Base-by-base conservation (phyloP, 1,140 invertebrate genomes). In the Pachypeltis micranthus region DNA sequence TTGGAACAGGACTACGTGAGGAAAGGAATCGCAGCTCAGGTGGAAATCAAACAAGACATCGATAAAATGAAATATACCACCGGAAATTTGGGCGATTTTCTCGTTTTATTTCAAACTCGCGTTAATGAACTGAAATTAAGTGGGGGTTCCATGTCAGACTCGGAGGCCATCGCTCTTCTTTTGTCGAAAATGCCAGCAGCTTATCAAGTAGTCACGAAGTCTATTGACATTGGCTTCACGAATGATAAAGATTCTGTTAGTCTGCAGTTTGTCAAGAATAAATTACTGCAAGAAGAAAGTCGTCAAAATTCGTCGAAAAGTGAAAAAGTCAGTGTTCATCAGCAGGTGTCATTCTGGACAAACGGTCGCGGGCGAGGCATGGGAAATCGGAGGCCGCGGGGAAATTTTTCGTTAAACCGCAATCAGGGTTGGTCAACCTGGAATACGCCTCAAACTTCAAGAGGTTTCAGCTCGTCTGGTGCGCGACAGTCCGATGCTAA, bases 51-150 rank as follows among this genome's bases (percentile, higher is more conserved):
- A 58, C 29, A n/a, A 57, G 31, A 56, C 12, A 44, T 26, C 19
- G 21, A 51, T 28, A 57, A 57, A 51, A 47, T 27, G 34, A 24
- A 34, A 57, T 19, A 27, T 54, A 54, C 44, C 21, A 7, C 2
- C 24, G 62, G 34, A n/a, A 26, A 23, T 29, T 63, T 26, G 27
- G 56, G 27, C 26, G 55, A 19, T 34, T 63, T 57, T 27, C 55
- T 54, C 28, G 28, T 21, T 57, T 34, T 51, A 51, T 51, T 51
- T 51, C 10, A 51, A 51, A 51, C 12, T 51, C 47, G 21, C 47
- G 4, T 51, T 10, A 14, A 14, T 10, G 47, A 10, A 51, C 23
- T 51, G 47, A 7, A 4, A 51, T 51, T 21, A 51, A 51, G 47
- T 51, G 47, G 47, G 4, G 10, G 47, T 51, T 21, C 10, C 10